phyloP scores from a whole-genome alignment of 2,113 vertebrate species.

The Callithrix jacchus region DNA sequence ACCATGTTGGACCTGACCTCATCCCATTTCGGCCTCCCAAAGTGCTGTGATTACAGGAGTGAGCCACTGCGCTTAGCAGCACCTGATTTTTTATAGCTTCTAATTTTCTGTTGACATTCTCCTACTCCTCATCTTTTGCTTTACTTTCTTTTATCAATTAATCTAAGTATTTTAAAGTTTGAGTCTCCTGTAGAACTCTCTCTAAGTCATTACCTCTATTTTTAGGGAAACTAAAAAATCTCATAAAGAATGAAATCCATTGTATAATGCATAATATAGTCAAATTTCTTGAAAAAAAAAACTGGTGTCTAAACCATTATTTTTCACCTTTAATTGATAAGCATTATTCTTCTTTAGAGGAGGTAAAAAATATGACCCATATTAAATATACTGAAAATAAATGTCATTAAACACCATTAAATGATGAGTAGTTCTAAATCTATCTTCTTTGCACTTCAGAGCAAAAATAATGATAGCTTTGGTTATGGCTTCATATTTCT shows the following conservation, averaged over 20 bases:
- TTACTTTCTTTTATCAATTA: background rate
- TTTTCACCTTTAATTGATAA: background rate
- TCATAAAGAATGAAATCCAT: background rate
- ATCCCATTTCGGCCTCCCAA: no score
- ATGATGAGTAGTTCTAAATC: background rate
- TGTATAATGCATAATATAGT: background rate
- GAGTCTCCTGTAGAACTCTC: background rate
- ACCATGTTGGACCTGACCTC: no score
- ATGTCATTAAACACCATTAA: background rate
- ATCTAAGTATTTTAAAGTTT: background rate
- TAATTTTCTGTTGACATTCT: background rate
- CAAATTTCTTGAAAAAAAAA: background rate
- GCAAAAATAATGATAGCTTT: background rate
- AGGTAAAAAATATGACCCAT: background rate
- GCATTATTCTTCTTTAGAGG: background rate
- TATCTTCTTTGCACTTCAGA: background rate
- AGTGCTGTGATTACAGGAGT: no score
- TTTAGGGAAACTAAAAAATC: background rate
- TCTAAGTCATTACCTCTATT: background rate
- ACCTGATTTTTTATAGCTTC: background rate
- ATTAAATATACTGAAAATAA: constrained; percentile 3
- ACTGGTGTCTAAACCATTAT: background rate
- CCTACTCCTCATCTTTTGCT: background rate
- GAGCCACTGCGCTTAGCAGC: no score
- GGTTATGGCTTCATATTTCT: background rate